phyloP scores from a whole-genome alignment of 2,888 invertebrate genomes.

The Latrodectus hesperus region DNA sequence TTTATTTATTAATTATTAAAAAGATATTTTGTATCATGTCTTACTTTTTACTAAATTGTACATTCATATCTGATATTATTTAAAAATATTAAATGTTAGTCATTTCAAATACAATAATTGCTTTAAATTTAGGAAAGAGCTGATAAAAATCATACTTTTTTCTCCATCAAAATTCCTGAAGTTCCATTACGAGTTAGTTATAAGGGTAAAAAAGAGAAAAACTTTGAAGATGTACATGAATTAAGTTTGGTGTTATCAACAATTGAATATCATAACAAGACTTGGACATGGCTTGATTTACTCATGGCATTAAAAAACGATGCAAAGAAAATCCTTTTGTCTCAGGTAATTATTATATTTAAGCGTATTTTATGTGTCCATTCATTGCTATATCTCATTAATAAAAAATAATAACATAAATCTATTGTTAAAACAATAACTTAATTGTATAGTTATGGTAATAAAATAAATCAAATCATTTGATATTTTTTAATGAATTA shows the following conservation, averaged over 20 bases:
- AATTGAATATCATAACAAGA: constrained; percentile 98
- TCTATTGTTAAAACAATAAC: too few species aligned
- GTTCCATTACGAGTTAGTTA: constrained; percentile 93
- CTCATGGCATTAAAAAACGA: constrained; percentile 96
- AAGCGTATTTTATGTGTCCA: too few species aligned
- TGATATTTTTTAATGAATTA: too few species aligned
- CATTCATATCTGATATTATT: neutral
- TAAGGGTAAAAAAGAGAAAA: constrained; percentile 99
- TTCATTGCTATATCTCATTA: too few species aligned
- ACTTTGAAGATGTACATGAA: constrained; percentile 95
- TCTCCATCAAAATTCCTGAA: constrained; percentile 98
- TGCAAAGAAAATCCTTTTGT: constrained; percentile 88
- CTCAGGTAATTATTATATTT: constrained; percentile 79
- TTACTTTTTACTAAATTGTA: neutral
- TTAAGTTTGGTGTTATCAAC: constrained; percentile 95
- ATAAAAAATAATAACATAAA: too few species aligned
- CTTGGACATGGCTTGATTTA: constrained; percentile 99
- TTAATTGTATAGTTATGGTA: too few species aligned
- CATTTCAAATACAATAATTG: neutral
- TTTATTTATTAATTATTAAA: neutral
- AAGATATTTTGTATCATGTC: neutral
- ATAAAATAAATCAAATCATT: too few species aligned
- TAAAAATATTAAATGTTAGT: constrained; percentile 11
- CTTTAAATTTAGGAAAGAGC: constrained; percentile 85
- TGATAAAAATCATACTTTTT: constrained; percentile 97